These are phyloP conservation scores for Ataeniobius toweri DNA, from an alignment of 2,797 vertebrate species.

Conservation along the genomic window DNA sequence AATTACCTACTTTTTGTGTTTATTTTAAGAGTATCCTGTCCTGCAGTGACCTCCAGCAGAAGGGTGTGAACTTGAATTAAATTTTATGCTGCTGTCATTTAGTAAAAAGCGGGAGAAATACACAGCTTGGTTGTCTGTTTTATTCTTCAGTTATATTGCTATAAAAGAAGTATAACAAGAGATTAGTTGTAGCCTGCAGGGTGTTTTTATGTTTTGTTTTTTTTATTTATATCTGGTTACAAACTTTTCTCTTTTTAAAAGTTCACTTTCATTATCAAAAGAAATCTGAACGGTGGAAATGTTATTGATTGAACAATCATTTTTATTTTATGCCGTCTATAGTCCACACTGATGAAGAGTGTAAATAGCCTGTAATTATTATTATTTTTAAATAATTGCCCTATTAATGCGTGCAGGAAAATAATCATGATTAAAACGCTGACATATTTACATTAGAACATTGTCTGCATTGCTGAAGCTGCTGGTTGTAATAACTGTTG, in stretches of 20 bases:
- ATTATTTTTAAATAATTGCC: no score
- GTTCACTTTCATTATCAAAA: neutral
- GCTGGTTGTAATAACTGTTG: constrained; percentile 14
- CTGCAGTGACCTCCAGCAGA: neutral
- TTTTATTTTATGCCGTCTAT: neutral
- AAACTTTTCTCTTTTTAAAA: neutral
- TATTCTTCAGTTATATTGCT: neutral
- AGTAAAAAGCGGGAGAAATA: neutral
- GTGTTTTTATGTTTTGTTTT: neutral
- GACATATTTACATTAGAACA: neutral
- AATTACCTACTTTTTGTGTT: neutral
- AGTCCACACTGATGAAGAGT: neutral
- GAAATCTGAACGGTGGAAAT: neutral
- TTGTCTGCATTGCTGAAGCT: neutral
- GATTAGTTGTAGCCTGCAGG: neutral
- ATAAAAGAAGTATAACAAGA: neutral
- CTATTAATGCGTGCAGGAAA: neutral
- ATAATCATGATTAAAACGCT: neutral
- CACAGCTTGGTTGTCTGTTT: neutral
- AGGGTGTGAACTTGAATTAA: neutral
- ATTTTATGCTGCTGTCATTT: neutral
- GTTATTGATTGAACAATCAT: neutral
- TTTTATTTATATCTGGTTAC: neutral
- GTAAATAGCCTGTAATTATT: neutral
- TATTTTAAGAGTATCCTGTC: neutral